A percentile compares a stretch with the other conserved stretches of the same genome.
These are phyloP conservation scores for Sarcoramphus papa DNA, from an alignment of 2,797 vertebrate genomes.

Conservation along the genomic window DNA sequence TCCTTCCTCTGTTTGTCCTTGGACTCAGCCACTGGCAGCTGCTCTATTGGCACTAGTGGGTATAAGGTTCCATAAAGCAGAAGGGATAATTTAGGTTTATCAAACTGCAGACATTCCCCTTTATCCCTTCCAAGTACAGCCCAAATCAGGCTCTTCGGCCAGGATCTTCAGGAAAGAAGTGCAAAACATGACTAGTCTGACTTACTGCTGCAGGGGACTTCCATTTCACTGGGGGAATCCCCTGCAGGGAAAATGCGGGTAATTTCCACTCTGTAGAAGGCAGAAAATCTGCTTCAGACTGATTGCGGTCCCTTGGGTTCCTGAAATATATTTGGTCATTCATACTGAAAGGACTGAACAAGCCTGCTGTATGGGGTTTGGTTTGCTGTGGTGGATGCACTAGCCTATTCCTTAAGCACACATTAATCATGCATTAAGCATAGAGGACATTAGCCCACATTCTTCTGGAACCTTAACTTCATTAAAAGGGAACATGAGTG, in stretches of 20 bases:
- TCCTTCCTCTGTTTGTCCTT: background rate
- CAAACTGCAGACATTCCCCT: background rate
- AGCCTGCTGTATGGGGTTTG: background rate
- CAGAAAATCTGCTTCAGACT: background rate
- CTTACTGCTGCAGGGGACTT: background rate
- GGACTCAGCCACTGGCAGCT: background rate
- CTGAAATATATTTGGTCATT: background rate
- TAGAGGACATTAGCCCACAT: background rate
- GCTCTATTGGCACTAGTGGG: background rate
- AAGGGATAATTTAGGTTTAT: background rate
- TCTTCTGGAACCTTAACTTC: background rate
- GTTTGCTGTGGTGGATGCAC: background rate
- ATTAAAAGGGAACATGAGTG: background rate
- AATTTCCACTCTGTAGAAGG: background rate
- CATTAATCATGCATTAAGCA: constrained; percentile 2
- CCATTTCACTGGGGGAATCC: constrained; percentile 12
- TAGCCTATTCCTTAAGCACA: background rate
- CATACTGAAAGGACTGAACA: background rate
- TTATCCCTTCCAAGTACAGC: background rate
- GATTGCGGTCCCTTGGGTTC: background rate
- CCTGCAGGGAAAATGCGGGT: background rate
- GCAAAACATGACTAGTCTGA: background rate
- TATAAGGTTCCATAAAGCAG: background rate
- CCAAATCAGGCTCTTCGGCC: background rate
- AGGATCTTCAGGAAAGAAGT: background rate